Percentiles rank a stretch among this genome's conserved stretches.
Evolutionary conservation across 2,797 vertebrate genomes (phyloP).

Genomic region (Danio choprae): DNA sequence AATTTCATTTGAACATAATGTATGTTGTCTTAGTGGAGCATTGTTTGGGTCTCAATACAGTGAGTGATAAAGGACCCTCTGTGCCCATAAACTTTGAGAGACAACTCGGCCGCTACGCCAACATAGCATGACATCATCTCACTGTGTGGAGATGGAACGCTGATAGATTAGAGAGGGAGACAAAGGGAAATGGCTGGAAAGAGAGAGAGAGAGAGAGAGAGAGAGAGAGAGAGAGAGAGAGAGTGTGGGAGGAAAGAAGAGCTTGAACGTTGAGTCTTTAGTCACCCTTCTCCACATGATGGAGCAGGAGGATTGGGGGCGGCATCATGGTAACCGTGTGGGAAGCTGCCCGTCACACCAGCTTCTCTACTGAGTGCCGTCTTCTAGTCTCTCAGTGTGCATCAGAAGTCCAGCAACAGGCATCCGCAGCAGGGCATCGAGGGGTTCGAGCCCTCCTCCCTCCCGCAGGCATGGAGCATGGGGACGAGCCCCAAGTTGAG

Average conservation of each 20-base stretch:
- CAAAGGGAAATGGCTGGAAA: slow-evolving; percentile 15
- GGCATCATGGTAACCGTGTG: slow-evolving; percentile 75
- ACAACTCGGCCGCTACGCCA: slow-evolving; percentile 41
- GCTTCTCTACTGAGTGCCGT: slow-evolving; percentile 40
- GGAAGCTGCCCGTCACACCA: slow-evolving; percentile 62
- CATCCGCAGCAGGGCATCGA: not conserved
- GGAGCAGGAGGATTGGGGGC: slow-evolving; percentile 69
- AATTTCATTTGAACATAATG: not conserved
- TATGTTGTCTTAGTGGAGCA: not conserved
- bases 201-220: not conserved
- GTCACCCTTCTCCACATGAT: slow-evolving; percentile 69
- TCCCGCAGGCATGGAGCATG: slow-evolving; percentile 51
- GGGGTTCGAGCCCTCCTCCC: slow-evolving; percentile 47
- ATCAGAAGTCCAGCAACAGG: slow-evolving; percentile 34
- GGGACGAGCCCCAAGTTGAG: slow-evolving; percentile 25
- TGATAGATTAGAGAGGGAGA: slow-evolving; percentile 43
- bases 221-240: slow-evolving; percentile 34
- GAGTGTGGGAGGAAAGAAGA: slow-evolving; percentile 39
- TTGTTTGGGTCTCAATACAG: slow-evolving; percentile 16
- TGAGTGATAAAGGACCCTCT: not conserved
- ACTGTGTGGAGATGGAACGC: slow-evolving; percentile 22
- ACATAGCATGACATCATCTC: slow-evolving; percentile 57
- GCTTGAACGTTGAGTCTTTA: slow-evolving; percentile 64
- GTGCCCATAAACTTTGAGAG: slow-evolving; percentile 45
- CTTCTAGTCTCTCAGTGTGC: not conserved